Conservation (phyloP, 2,797 vertebrate species). For the Paguma larvata region DNA sequence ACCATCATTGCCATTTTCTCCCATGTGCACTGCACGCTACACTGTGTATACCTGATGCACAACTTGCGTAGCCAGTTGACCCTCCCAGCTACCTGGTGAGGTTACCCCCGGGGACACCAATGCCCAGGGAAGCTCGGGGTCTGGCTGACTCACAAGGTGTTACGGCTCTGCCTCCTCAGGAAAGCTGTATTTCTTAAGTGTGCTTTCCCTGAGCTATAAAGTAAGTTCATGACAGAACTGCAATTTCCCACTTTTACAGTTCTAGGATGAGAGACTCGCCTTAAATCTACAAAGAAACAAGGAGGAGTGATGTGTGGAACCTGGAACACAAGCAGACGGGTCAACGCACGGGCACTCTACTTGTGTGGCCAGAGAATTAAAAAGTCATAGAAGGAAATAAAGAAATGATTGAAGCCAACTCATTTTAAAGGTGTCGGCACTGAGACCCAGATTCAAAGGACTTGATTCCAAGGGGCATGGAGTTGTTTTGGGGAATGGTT, state of each 20-base stretch:
- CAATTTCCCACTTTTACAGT: slow-evolving; percentile 50
- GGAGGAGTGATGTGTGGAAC: neutral
- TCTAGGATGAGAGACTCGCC: slow-evolving; percentile 27
- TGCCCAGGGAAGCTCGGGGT: neutral
- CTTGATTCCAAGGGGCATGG: neutral
- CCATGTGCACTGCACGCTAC: rapidly evolving
- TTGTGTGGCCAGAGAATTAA: neutral
- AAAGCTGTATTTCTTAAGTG: slow-evolving; percentile 45
- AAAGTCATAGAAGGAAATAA: neutral
- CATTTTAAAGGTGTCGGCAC: neutral
- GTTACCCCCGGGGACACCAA: neutral
- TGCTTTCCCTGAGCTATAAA: slow-evolving; percentile 5
- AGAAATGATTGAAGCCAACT: neutral
- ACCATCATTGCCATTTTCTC: neutral
- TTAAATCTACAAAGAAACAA: slow-evolving; percentile 6
- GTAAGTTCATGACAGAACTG: neutral
- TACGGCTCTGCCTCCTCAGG: neutral
- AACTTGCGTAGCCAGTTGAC: rapidly evolving
- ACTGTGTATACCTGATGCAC: neutral
- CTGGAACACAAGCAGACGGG: neutral
- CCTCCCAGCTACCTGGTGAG: neutral
- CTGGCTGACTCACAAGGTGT: neutral
- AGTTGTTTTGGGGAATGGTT: neutral
- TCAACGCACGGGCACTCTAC: neutral
- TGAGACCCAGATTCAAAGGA: neutral